These are phyloP conservation scores for Polyploca ridens DNA, from an alignment of 2,888 invertebrate genomes.

Conservation along the genomic window DNA sequence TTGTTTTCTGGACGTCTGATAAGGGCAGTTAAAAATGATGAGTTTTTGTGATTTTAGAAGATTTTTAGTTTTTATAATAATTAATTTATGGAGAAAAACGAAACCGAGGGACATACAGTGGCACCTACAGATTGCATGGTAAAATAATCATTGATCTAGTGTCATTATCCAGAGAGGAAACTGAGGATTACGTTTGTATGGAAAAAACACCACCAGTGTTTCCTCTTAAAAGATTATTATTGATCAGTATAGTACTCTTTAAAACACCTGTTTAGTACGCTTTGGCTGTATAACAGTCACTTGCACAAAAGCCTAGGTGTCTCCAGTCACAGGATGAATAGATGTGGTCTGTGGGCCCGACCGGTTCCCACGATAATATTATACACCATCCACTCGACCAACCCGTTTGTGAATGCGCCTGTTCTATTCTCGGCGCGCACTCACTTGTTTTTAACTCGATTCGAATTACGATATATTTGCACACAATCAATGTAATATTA, in stretches of 20 bases:
- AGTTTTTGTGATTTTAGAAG: no score
- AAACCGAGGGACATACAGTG: no score
- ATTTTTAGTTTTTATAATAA: no score
- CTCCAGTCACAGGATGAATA: constrained; percentile 10
- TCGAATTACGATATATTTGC: constrained; percentile 6
- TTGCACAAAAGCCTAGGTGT: constrained; percentile 1
- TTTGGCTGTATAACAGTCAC: constrained; percentile 26
- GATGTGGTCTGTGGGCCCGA: constrained; percentile 22
- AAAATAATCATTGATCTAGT: no score
- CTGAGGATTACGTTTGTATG: no score
- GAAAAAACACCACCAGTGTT: no score
- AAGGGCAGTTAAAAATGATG: no score
- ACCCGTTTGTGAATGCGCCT: constrained; percentile 24
- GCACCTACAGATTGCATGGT: no score
- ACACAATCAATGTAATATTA: neutral
- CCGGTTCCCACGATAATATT: constrained; percentile 43
- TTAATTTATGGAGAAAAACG: no score
- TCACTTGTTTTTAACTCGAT: constrained; percentile 19
- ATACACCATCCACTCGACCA: constrained; percentile 18
- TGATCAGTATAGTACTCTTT: neutral
- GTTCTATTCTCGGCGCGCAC: constrained; percentile 13
- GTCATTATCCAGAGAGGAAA: no score
- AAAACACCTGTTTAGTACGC: neutral
- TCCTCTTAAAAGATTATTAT: neutral
- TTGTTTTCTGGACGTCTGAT: no score